These are phyloP conservation scores for Caenorhabditis zanzibari DNA, from an alignment of 2,888 invertebrate genomes.

Conservation along the genomic window DNA sequence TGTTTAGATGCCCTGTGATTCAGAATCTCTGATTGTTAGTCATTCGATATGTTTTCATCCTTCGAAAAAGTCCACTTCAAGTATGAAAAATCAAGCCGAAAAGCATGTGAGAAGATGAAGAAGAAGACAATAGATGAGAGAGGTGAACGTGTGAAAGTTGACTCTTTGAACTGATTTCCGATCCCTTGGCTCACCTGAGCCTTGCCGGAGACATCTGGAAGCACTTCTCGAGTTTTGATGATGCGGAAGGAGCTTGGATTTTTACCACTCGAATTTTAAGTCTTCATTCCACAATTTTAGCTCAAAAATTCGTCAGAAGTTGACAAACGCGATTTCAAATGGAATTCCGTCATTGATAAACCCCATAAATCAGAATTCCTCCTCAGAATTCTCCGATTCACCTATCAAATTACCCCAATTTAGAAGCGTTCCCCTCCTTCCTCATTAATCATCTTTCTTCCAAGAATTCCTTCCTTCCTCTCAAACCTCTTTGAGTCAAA, in stretches of 20 bases:
- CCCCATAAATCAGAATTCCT: too few species aligned
- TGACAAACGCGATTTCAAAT: too few species aligned
- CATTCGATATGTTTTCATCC: neutral
- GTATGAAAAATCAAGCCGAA: neutral
- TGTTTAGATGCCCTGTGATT: neutral
- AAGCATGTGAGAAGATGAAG: conserved; percentile 22
- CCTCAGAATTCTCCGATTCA: too few species aligned
- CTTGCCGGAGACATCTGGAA: conserved; percentile 34
- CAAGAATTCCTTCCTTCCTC: conserved; percentile 5
- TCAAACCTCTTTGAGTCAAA: neutral
- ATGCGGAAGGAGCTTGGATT: neutral
- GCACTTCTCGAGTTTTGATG: conserved; percentile 20
- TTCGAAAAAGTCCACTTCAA: neutral
- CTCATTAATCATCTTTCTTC: neutral
- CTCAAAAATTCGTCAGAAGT: too few species aligned
- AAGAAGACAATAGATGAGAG: neutral
- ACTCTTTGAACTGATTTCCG: conserved; percentile 13
- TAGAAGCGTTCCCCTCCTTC: neutral
- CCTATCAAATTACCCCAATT: neutral
- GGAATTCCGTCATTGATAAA: too few species aligned
- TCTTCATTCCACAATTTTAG: too few species aligned
- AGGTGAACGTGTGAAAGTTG: conserved; percentile 1
- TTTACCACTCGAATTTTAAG: too few species aligned
- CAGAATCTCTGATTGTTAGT: neutral
- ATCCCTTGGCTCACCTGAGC: conserved; percentile 12